Base-by-base conservation (phyloP, 2,113 vertebrate species). In the Mohoua ochrocephala region DNA sequence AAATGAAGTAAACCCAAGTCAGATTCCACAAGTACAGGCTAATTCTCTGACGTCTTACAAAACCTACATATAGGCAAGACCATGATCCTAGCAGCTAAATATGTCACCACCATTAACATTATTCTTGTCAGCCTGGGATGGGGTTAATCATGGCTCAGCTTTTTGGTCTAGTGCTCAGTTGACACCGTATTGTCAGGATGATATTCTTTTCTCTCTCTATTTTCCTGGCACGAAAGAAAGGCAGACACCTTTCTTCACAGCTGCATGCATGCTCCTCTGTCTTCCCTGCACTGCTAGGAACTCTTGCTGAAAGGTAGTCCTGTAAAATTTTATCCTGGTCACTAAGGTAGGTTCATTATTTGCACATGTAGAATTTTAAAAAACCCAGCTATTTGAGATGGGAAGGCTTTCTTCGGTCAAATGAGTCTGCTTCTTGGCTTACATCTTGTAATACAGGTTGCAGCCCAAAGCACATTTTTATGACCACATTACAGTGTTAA, bases 401-500 rank as follows among this genome's bases (percentile, higher is more conserved):
- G 31, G n/a, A 79, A 89, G 33, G 21, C 22, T 84, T 96, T 91
- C 95, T 96, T 97, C 89, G 59, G 88, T 94, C 86, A 96, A 97
- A 97, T 96, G 82, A 95, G 61, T 84, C 68, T 87, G 67, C 39
- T 97, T 84, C 69, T 90, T 89, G 24, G 84, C 77, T 97, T 84
- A 96, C 87, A 90, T 91, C 56, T 97, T 95, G 73, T 96, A 89
- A 97, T 93, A 95, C 45, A 95, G 69, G 50, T 96, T 97, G 89
- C 89, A 97, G 82, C 94, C 87, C 83, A 98, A 95, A 98, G 90
- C 89, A 84, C 59, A 90, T 80, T 87, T 96, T 97, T 97, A 96
- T 23, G n/a, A 49, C 60, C 74, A 57, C 42, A 60, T 94, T 97
- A 87, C 68, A 92, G 82, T 94, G 73, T 87, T 90, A 64, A 84